These are phyloP conservation scores for Chelonia mydas DNA, from an alignment of 2,797 vertebrate genomes.

Conservation along the genomic window DNA sequence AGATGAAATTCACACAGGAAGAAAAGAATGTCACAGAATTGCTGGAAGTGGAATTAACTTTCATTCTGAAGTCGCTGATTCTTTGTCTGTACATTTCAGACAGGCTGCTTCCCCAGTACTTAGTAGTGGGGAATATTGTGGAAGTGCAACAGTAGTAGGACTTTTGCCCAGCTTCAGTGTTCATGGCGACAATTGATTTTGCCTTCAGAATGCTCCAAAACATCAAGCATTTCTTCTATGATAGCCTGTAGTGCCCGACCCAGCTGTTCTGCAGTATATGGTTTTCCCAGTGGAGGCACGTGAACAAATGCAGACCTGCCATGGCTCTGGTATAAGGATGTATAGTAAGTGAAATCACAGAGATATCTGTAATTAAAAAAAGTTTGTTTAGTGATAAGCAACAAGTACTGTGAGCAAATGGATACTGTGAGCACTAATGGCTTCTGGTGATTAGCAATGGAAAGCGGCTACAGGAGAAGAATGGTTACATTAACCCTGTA, in stretches of 20 bases:
- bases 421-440: background rate
- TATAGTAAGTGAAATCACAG: constrained; percentile 97
- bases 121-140: background rate
- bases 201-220: constrained; percentile 82
- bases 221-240: constrained; percentile 88
- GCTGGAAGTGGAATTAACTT: background rate
- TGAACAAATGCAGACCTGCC: constrained; percentile 92
- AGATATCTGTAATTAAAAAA: constrained; percentile 85
- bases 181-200: constrained; percentile 76
- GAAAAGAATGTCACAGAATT: background rate
- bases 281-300: constrained; percentile 92
- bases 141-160: constrained; percentile 66
- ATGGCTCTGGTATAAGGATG: constrained; percentile 89
- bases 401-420: fast-evolving
- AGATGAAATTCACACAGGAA: constrained; percentile 18
- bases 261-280: constrained; percentile 89
- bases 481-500: background rate
- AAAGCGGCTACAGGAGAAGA: background rate
- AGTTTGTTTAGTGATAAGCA: background rate
- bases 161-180: constrained; percentile 67
- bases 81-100: background rate
- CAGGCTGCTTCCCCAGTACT: background rate
- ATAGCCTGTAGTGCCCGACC: constrained; percentile 88
- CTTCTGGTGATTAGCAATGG: background rate
- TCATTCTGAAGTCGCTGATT: background rate